phyloP scores from a whole-genome alignment of 2,797 vertebrate species.

The Schizopygopsis pylzovi region DNA sequence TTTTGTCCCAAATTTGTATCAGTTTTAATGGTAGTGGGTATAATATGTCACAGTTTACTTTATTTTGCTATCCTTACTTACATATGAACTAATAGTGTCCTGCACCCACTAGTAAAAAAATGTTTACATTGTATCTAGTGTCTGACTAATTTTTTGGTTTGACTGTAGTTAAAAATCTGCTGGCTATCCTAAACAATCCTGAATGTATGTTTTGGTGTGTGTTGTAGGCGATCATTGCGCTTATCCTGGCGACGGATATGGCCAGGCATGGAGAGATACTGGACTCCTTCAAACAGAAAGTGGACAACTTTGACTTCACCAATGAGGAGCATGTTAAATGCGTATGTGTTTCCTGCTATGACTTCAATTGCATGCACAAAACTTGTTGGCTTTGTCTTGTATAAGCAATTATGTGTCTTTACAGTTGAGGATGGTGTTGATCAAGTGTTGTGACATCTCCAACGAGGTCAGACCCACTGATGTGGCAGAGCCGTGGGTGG shows the following conservation, averaged over 20 bases:
- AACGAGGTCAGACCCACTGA: constrained; percentile 90
- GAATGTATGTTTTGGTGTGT: constrained; percentile 44
- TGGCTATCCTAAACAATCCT: not conserved
- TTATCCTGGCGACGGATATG: constrained; percentile 94
- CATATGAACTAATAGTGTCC: not conserved
- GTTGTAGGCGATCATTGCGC: constrained; percentile 82
- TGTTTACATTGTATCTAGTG: no score
- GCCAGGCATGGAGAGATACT: constrained; percentile 90
- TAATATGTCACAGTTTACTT: no score
- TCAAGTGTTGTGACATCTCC: constrained; percentile 96
- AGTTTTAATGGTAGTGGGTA: not conserved
- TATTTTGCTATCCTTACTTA: not conserved
- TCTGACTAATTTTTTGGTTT: not conserved
- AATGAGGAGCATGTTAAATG: constrained; percentile 86
- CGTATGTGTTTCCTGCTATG: constrained; percentile 68
- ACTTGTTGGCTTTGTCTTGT: not conserved
- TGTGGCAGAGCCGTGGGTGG: constrained; percentile 92
- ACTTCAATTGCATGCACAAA: not conserved
- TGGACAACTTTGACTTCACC: constrained; percentile 87
- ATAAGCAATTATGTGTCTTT: not conserved
- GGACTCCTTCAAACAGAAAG: constrained; percentile 84
- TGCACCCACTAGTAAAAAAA: no score
- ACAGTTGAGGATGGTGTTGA: constrained; percentile 93
- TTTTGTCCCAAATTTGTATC: no score
- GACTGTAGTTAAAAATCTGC: not conserved